Conservation (phyloP, 2,797 vertebrate species). For the Caiman crocodilus region DNA sequence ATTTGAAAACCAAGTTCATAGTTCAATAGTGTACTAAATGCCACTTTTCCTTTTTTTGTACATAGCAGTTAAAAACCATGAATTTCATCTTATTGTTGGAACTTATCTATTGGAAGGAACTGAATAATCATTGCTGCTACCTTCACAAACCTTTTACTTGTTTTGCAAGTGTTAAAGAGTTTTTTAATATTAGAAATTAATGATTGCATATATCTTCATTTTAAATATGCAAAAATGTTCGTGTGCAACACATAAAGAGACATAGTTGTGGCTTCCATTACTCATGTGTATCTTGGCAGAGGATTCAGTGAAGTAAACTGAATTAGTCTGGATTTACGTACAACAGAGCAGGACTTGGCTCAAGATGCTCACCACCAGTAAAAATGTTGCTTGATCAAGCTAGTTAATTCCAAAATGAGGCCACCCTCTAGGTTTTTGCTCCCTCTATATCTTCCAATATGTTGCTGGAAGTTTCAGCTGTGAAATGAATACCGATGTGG, state of each 20-base stretch:
- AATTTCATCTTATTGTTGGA: not conserved
- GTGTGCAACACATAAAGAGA: not conserved
- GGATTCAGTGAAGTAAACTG: not conserved
- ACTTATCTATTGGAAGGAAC: not conserved
- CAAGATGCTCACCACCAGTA: not conserved
- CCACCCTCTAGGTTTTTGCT: not conserved
- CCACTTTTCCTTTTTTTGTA: not conserved
- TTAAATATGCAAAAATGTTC: not conserved
- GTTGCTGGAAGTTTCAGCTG: not conserved
- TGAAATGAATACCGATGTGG: not conserved
- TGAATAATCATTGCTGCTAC: not conserved
- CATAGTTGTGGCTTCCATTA: not conserved
- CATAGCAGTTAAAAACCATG: not conserved
- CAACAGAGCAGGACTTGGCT: not conserved
- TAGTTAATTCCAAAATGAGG: not conserved
- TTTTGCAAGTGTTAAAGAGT: not conserved
- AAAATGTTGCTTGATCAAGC: not conserved
- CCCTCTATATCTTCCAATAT: not conserved
- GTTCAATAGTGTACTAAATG: not conserved
- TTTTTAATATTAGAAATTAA: not conserved
- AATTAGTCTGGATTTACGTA: not conserved
- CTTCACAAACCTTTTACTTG: not conserved
- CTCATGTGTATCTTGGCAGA: not conserved
- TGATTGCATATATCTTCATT: not conserved
- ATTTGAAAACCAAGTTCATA: not conserved